These are phyloP conservation scores for Elgaria multicarinata DNA, from an alignment of 2,113 vertebrate species.

Conservation along the genomic window DNA sequence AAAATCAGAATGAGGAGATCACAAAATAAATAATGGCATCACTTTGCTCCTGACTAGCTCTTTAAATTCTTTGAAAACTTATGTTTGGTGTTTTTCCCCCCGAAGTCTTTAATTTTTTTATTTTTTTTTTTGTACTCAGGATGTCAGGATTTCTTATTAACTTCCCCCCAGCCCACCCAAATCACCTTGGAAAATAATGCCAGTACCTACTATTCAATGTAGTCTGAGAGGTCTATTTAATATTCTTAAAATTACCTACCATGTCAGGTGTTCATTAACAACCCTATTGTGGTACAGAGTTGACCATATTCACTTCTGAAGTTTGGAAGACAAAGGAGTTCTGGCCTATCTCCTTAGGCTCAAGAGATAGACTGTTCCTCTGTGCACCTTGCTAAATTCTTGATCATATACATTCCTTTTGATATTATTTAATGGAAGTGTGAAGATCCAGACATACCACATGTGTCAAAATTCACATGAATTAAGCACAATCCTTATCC, in stretches of 20 bases:
- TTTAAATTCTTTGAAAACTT: neutral
- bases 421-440: neutral
- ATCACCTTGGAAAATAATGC: neutral
- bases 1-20: conserved; percentile 48
- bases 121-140: neutral
- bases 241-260: neutral
- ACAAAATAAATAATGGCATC: conserved; percentile 5
- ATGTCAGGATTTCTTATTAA: neutral
- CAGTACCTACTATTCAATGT: neutral
- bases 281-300: neutral
- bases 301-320: too few relatives aligned
- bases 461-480: neutral
- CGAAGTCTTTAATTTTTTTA: neutral
- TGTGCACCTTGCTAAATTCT: neutral
- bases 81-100: neutral
- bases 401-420: neutral
- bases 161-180: neutral
- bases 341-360: neutral
- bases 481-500: neutral
- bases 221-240: neutral
- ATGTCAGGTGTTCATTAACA: neutral
- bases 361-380: fast-evolving
- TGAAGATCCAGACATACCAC: neutral
- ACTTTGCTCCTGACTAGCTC: conserved; percentile 10
- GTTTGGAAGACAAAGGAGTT: neutral